Base-by-base conservation (phyloP, 2,888 invertebrate genomes). In the Drosophila kokeensis region DNA sequence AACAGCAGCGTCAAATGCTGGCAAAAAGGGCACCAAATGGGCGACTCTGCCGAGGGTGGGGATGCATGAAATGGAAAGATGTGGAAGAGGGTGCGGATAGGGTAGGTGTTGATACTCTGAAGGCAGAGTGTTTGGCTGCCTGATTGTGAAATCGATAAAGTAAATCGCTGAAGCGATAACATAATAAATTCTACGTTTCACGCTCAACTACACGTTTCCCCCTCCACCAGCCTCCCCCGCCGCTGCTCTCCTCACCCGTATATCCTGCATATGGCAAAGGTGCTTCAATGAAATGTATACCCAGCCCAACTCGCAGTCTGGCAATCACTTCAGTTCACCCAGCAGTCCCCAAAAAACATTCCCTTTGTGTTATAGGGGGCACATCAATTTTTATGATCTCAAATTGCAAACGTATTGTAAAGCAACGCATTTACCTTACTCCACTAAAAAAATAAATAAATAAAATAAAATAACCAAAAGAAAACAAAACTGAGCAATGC, bases 91-190 rank as follows among this genome's bases (percentile, higher is more conserved):
- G 15, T 15, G 7, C 1, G 13, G 15, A 7, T 30, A 13, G 18
- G 53, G 24, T 24, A 73, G 62, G 69, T 65, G 73, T 65, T 63
- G 67, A 62, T 62, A 18, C 59, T 36, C 59, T 32, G 27, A 15
- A 21, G 50, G 53, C 40, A 58, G 45, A 54, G 67, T 68, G 61
- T 65, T 69, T 61, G 60, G 59, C 55, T 61, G 79, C 53, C 73
- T 88, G 83, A 89, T 89, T 87, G 80, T 79, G 82, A 83, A 90
- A 89, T 89, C 90, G 90, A 89, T 89, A 88, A 87, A 85, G 87
- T 89, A 88, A 87, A 89, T 89, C 87, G 90, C 76, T 90, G 85
- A 83, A 81, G 81, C 90, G 89, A 87, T 89, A 83, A 87, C 85
- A 85, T 85, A 90, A 90, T 90, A 89, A 89, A 89, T 89, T 87